Conservation (phyloP, 1,140 invertebrate species). For the Eufriesea mexicana region DNA sequence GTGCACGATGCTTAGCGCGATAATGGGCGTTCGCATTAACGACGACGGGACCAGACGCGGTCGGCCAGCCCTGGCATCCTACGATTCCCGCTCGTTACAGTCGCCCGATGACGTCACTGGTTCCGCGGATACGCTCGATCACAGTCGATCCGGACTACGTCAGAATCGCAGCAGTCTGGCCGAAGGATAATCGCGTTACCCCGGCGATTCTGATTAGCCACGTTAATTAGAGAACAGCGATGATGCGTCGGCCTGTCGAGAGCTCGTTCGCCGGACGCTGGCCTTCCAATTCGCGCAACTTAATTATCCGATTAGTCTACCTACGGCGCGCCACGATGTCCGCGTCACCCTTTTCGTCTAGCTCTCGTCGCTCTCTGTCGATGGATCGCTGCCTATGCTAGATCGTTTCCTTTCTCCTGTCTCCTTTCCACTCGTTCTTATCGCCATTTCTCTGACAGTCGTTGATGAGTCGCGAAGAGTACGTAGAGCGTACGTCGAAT, state of each 20-base stretch:
- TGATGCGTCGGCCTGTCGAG: conserved; percentile 73
- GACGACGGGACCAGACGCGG: conserved; percentile 44
- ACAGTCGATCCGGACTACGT: conserved; percentile 70
- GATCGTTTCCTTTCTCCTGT: not conserved
- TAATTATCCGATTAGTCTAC: conserved; percentile 74
- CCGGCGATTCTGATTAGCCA: conserved; percentile 77
- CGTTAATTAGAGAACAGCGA: conserved; percentile 79
- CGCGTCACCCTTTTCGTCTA: not conserved
- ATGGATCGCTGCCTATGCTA: not conserved
- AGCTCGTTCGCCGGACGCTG: conserved; percentile 59
- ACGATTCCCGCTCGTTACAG: conserved; percentile 50
- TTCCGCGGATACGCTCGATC: conserved; percentile 70
- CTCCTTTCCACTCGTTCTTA: no score
- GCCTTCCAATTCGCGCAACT: conserved; percentile 70
- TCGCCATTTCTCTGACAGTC: no score
- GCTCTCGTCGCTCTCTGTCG: not conserved
- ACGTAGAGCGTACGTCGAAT: no score
- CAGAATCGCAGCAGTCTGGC: conserved; percentile 71
- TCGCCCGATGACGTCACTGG: conserved; percentile 66
- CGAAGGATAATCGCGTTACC: conserved; percentile 76
- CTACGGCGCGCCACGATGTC: conserved; percentile 58
- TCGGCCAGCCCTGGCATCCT: not conserved
- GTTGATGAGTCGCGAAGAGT: no score
- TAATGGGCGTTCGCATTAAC: conserved; percentile 74
- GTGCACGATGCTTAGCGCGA: conserved; percentile 51